These are phyloP conservation scores for Chouioia cunea DNA, from an alignment of 2,888 invertebrate species.

Conservation along the genomic window DNA sequence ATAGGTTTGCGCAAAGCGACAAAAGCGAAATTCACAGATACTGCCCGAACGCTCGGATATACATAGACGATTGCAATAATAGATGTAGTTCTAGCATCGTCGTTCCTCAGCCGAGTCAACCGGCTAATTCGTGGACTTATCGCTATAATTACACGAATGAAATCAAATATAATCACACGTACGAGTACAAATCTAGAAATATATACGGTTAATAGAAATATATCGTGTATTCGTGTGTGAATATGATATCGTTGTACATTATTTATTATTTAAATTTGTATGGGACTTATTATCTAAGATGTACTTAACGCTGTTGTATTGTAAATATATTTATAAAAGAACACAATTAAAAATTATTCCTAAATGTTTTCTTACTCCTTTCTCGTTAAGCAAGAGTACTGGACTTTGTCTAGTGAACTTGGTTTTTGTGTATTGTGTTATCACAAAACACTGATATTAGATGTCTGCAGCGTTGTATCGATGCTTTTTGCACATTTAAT, in stretches of 20 bases:
- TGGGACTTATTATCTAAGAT: too few species aligned
- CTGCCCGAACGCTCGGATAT: constrained; percentile 18
- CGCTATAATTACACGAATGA: background rate
- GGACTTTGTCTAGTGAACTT: constrained; percentile 15
- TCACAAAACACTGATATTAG: constrained; percentile 9
- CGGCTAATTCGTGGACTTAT: background rate
- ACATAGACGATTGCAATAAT: background rate
- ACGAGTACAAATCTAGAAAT: background rate
- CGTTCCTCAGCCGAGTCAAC: too few species aligned
- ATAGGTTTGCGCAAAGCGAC: background rate
- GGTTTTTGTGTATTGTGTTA: constrained; percentile 13
- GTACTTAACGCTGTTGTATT: too few species aligned
- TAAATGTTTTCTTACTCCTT: background rate
- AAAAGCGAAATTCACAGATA: constrained; percentile 9
- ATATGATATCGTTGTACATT: background rate
- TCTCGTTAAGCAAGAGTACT: constrained; percentile 9
- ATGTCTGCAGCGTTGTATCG: constrained; percentile 13
- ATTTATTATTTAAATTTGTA: background rate
- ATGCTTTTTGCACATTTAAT: background rate
- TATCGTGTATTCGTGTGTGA: background rate
- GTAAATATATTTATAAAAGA: background rate
- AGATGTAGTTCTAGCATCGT: background rate
- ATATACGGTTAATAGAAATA: too few species aligned
- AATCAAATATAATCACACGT: background rate
- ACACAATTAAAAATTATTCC: background rate